Conservation (phyloP, 2,888 invertebrate genomes). For the Tenthredo livida region DNA sequence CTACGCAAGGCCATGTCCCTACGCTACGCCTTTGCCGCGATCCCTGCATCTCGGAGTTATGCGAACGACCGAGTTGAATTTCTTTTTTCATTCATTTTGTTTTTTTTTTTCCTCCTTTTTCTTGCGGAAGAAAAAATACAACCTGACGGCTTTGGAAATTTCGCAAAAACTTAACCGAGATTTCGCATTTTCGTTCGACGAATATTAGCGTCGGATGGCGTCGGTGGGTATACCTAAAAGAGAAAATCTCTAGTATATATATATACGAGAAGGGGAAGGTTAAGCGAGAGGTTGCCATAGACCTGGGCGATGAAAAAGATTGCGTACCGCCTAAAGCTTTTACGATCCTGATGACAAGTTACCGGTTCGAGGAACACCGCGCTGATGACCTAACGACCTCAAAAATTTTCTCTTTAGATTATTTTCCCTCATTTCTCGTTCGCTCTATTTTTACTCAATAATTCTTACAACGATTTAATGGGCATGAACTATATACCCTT, state of each 20-base stretch:
- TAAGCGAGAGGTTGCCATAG: slow-evolving; percentile 23
- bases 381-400: slow-evolving; percentile 45
- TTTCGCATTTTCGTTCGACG: not conserved
- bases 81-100: not conserved
- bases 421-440: not conserved
- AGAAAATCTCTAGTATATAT: not conserved
- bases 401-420: slow-evolving; percentile 22
- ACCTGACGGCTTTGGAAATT: slow-evolving; percentile 7
- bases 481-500: not conserved
- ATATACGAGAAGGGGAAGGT: slow-evolving; percentile 3
- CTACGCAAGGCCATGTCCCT: not conserved
- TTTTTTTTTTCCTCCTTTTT: not conserved
- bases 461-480: not conserved
- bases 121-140: not conserved
- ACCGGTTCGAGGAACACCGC: slow-evolving; percentile 33
- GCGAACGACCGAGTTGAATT: not conserved
- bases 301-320: slow-evolving; percentile 41
- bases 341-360: slow-evolving; percentile 46
- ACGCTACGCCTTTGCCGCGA: not conserved
- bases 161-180: not conserved
- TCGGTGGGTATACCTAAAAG: not conserved
- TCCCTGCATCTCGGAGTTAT: not conserved
- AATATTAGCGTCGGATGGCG: slow-evolving; percentile 20
- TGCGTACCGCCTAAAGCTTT: slow-evolving; percentile 48
- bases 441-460: not conserved